Percentiles rank a stretch among this genome's conserved stretches.
phyloP scores from a whole-genome alignment of 2,888 invertebrate species.

The Agrochola litura region DNA sequence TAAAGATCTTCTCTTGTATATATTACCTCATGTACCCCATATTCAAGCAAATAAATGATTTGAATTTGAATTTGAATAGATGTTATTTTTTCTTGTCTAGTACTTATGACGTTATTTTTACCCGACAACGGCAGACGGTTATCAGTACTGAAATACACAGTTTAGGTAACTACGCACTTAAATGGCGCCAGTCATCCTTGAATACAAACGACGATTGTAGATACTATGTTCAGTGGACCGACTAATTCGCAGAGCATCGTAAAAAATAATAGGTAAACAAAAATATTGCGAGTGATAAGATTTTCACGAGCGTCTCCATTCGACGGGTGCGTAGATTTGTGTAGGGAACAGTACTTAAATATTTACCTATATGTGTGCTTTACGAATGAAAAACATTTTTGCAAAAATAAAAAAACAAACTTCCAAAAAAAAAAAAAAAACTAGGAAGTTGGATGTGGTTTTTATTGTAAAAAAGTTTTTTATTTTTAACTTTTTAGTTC shows the following conservation, averaged over 20 bases:
- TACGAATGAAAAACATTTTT: too few species aligned
- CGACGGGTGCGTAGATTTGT: background rate
- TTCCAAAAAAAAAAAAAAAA: too few species aligned
- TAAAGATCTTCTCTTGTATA: too few species aligned
- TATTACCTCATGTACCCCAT: too few species aligned
- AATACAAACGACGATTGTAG: conserved; percentile 15
- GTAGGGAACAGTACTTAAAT: background rate
- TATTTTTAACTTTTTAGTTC: too few species aligned
- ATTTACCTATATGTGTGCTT: background rate
- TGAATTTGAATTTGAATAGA: too few species aligned
- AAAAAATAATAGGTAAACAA: conserved; percentile 44
- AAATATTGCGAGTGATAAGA: conserved; percentile 28
- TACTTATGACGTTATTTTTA: background rate
- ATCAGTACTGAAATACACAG: background rate
- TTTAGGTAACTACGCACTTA: background rate
- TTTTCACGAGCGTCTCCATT: conserved; percentile 29
- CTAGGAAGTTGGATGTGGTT: too few species aligned
- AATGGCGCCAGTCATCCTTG: conserved; percentile 31
- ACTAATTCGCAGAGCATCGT: conserved; percentile 36
- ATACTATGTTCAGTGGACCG: conserved; percentile 8
- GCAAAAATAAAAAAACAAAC: too few species aligned
- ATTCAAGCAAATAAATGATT: too few species aligned
- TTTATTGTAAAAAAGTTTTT: too few species aligned
- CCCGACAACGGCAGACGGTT: too few species aligned
- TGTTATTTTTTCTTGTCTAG: too few species aligned